These are phyloP conservation scores for Disparrhopalites patrizii DNA, from an alignment of 2,888 invertebrate genomes.

Conservation along the genomic window DNA sequence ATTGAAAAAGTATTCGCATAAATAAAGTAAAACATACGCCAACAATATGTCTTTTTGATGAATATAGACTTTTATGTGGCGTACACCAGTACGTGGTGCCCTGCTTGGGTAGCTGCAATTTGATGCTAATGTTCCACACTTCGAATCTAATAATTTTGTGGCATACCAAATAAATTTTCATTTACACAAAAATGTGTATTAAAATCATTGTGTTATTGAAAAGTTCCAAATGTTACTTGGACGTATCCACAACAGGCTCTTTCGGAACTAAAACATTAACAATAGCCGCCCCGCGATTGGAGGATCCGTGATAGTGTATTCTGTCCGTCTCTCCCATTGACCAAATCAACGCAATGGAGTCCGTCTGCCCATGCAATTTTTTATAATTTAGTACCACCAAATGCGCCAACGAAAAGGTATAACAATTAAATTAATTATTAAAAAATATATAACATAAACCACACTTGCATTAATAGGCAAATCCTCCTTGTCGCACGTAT, in stretches of 20 bases:
- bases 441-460: neutral
- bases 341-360: slow-evolving; percentile 25
- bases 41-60: neutral
- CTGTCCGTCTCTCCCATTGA: slow-evolving; percentile 19
- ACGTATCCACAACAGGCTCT: neutral
- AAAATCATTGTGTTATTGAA: too few relatives aligned
- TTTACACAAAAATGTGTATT: too few relatives aligned
- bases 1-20: too few relatives aligned
- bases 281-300: slow-evolving; percentile 5
- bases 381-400: too few relatives aligned
- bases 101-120: neutral
- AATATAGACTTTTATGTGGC: neutral
- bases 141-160: too few relatives aligned
- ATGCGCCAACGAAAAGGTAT: too few relatives aligned
- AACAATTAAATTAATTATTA: too few relatives aligned
- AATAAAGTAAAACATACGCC: too few relatives aligned
- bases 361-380: too few relatives aligned
- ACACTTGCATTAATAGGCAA: neutral
- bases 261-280: slow-evolving; percentile 25
- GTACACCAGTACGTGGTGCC: slow-evolving; percentile 7
- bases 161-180: neutral
- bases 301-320: slow-evolving; percentile 15
- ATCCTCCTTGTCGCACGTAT: neutral
- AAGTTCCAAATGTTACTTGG: too few relatives aligned
- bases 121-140: neutral